These are phyloP conservation scores for Chiloscyllium plagiosum DNA, from an alignment of 2,113 vertebrate species.

Conservation along the genomic window DNA sequence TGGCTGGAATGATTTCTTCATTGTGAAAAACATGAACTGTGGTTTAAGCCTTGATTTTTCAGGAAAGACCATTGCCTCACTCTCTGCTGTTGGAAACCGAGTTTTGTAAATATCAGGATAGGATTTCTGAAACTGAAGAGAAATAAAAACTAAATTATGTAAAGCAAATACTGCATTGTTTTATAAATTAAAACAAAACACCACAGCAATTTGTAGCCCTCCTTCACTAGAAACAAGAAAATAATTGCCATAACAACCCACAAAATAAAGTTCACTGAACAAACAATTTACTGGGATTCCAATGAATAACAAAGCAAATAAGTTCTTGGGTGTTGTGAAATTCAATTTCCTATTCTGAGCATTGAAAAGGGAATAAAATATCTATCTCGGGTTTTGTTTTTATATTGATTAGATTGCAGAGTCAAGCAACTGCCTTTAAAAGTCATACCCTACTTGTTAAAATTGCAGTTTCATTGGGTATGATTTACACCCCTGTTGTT, in stretches of 20 bases:
- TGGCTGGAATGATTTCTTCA: conserved; percentile 73
- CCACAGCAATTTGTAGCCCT: not conserved
- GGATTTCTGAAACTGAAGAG: conserved; percentile 72
- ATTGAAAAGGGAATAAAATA: not conserved
- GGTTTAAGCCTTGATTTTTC: conserved; percentile 63
- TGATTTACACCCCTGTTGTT: not conserved
- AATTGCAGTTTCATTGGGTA: not conserved
- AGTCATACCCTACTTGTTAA: not conserved
- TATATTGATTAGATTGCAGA: no score
- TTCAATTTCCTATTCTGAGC: not conserved
- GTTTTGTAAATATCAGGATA: conserved; percentile 71
- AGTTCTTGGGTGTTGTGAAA: not conserved
- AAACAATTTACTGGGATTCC: not conserved
- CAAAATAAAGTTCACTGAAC: not conserved
- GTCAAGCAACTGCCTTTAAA: not conserved
- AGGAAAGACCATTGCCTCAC: conserved; percentile 64
- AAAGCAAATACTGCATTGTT: not conserved
- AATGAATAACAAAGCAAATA: not conserved
- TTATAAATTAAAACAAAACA: not conserved
- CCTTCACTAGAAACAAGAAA: not conserved
- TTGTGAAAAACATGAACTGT: conserved; percentile 61
- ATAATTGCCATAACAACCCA: not conserved
- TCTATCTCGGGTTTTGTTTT: not conserved
- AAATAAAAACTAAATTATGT: not conserved
- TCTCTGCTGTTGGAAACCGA: conserved; percentile 70